A percentile compares a stretch with the other conserved stretches of the same genome.
phyloP scores from a whole-genome alignment of 2,888 invertebrate genomes.

The Drosophila rellima region DNA sequence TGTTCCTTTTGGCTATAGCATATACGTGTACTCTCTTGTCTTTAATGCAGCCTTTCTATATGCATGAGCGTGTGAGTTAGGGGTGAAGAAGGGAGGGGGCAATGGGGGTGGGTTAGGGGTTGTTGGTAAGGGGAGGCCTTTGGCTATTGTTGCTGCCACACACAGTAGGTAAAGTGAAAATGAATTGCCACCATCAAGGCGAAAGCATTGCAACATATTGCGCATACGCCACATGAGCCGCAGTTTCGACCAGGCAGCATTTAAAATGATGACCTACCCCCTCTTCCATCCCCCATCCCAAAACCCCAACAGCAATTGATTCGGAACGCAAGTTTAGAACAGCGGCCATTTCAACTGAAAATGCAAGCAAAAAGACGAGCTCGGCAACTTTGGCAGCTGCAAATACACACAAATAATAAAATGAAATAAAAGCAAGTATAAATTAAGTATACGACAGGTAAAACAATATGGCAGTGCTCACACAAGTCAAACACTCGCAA shows the following conservation, averaged over 20 bases:
- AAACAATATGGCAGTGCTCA: constrained; percentile 69
- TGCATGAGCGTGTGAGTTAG: constrained; percentile 55
- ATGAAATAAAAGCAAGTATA: constrained; percentile 43
- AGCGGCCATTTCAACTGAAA: constrained; percentile 33
- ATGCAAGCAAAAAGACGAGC: constrained; percentile 23
- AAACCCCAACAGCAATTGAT: constrained; percentile 9
- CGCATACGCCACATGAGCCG: constrained; percentile 63
- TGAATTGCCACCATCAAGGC: constrained; percentile 64
- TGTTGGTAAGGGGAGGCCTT: constrained; percentile 20
- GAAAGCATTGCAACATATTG: constrained; percentile 59
- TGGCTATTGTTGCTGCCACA: constrained; percentile 49
- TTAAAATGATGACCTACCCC: constrained; percentile 53
- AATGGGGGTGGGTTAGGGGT: constrained; percentile 2
- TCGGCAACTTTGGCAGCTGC: constrained; percentile 7
- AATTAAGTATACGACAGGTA: constrained; percentile 51
- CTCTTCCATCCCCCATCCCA: too few species aligned
- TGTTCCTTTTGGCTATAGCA: constrained; percentile 8
- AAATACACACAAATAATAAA: constrained; percentile 65
- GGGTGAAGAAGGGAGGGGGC: neutral
- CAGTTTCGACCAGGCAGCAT: constrained; percentile 29
- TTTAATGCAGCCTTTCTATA: constrained; percentile 71
- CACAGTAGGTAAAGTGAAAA: constrained; percentile 57
- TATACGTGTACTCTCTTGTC: constrained; percentile 29
- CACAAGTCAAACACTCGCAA: constrained; percentile 71
- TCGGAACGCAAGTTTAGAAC: constrained; percentile 17